Base-by-base conservation (phyloP, 2,797 vertebrate genomes). In the Rhinatrema bivittatum region DNA sequence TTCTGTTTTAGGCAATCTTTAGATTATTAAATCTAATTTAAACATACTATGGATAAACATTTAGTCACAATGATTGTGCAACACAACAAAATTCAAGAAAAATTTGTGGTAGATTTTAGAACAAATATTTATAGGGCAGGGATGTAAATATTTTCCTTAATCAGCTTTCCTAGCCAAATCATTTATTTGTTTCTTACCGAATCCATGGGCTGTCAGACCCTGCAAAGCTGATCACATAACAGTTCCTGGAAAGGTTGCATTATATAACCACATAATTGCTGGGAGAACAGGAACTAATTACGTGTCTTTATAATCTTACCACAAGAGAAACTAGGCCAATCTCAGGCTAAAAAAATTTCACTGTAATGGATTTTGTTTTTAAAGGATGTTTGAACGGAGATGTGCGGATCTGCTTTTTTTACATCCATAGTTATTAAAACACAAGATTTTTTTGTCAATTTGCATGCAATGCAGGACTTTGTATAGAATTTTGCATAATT, bases 221-320 rank as follows among this genome's bases (percentile, higher is more conserved):
- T 60, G 40, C 38, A 41, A 61, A 59, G 57, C 66, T 37, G 56
- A 67, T 63, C 65, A 20, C 70, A 65, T 54, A 65, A 60, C 64
- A 75, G 76, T 81, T 82, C 75, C 65, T 76, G 68, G 76, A 83
- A 81, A 74, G 72, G 68, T 88, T 84, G 74, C 76, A 80, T 90
- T 91, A 91, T 84, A 77, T 83, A 82, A 81, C 76, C 68, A 58
- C 62, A 60, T 76, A 72, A 81, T 70, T 53, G 54, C 42, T 56
- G 31, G 50, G 68, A 62, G 61, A 53, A 40, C 54, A 35, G 60
- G 61, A 58, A 71, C 66, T 68, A 76, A 74, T 83, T 77, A 61
- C 43, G 53, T 57, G 59, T 61, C 87, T 89, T 80, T 86, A 70
- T 84, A 86, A 85, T 79, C 65, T 66, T 36, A 51, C 65, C 76